Evolutionary conservation across 2,797 vertebrate species (phyloP), one percentile per base, ranked within the genome.

Genomic region (Telmatherina bonti): DNA sequence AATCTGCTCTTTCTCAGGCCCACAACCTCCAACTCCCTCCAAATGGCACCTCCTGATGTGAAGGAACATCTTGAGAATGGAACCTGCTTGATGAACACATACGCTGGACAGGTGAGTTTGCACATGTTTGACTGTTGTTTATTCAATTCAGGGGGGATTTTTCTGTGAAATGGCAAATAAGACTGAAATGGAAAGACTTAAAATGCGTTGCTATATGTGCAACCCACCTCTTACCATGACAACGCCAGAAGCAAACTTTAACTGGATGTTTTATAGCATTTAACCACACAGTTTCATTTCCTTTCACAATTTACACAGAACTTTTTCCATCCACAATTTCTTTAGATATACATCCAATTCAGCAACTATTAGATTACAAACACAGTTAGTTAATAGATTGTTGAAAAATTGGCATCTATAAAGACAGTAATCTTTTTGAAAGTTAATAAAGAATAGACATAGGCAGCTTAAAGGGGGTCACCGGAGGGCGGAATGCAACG

Each of bases 61-160:
- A 62, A 66, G 24, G 62, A 73, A 8, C 20, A 71, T 33, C 79
- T 0, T 5, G 35, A 68, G 54, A 69, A 12, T 43, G 52, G 3
- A 2, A 22, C 62, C 78, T 96, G 95, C 72, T 70, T 81, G 26
- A 90, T 91, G 60, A 95, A 96, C 68, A 76, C 73, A 13, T 91
- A 88, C 16, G 94, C 95, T 65, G 95, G 94, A 90, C 95, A 96
- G 93, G 96, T 96, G 87, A 78, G 78, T 70, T 26, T 52, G 20
- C 26, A 5, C 18, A 26, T 6, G 26, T 16, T 43, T 5, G 3
- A 6, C 11, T 0, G 36, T 18, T 3, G 27, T 49, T 49, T 45
- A 18, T 45, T 7, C 2, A 22, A 8, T 49, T 49, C 47, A 24
- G 22, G 22, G 47, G 22, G 47, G 22, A 49, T 49, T 24, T 22